phyloP scores from a whole-genome alignment of 2,888 invertebrate genomes.

The Eudiplozoon nipponicum region DNA sequence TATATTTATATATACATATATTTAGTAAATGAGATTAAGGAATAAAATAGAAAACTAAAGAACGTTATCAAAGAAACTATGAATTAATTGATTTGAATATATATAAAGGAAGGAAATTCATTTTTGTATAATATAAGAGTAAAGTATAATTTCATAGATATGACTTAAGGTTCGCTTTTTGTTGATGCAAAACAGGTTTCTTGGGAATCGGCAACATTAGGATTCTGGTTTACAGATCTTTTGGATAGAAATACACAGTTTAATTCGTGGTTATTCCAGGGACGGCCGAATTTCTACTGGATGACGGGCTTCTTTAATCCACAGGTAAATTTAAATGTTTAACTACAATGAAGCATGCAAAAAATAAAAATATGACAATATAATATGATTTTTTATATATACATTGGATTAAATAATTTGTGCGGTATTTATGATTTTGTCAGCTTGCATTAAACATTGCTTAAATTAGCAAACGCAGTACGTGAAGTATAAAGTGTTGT shows the following conservation, averaged over 20 bases:
- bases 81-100: too few relatives aligned
- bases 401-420: neutral
- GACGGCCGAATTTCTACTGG: constrained; percentile 60
- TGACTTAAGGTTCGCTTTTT: too few relatives aligned
- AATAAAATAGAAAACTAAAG: too few relatives aligned
- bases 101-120: too few relatives aligned
- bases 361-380: neutral
- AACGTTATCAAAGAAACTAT: too few relatives aligned
- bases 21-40: too few relatives aligned
- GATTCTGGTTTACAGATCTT: constrained; percentile 92
- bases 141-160: too few relatives aligned
- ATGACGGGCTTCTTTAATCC: constrained; percentile 96
- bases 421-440: neutral
- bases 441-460: neutral
- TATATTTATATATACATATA: too few relatives aligned
- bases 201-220: constrained; percentile 79
- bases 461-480: too few relatives aligned
- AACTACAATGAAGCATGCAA: neutral
- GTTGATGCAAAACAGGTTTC: too few relatives aligned
- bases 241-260: constrained; percentile 63
- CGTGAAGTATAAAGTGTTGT: too few relatives aligned
- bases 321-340: constrained; percentile 42
- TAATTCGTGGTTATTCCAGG: constrained; percentile 43
- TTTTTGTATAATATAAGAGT: too few relatives aligned
- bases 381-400: neutral